Conservation (phyloP, 2,888 invertebrate genomes). For the Zaprionus bogoriensis region DNA sequence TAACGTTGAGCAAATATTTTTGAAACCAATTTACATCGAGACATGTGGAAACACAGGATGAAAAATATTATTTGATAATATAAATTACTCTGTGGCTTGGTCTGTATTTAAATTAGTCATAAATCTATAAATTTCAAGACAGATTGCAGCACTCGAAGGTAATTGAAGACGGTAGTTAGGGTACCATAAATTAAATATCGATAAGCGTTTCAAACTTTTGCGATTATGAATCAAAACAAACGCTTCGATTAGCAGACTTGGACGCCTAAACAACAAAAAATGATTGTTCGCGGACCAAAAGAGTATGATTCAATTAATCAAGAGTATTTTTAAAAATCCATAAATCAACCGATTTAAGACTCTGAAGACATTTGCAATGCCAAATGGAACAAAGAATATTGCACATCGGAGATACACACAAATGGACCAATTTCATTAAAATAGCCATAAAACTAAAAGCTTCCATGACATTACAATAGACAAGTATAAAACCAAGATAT, state of each 20-base stretch:
- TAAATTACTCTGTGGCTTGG: neutral
- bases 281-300: neutral
- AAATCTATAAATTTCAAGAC: conserved; percentile 9
- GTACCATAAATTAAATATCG: conserved; percentile 3
- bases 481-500: conserved; percentile 5
- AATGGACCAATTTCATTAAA: conserved; percentile 17
- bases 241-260: neutral
- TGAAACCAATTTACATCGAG: neutral
- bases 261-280: neutral
- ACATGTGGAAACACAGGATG: neutral
- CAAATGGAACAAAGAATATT: neutral
- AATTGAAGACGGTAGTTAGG: conserved; percentile 1
- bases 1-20: neutral
- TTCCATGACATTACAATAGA: conserved; percentile 15
- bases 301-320: neutral
- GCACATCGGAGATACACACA: conserved; percentile 10
- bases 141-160: conserved; percentile 9
- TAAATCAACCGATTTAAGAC: conserved; percentile 2
- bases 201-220: conserved; percentile 6
- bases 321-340: conserved; percentile 7
- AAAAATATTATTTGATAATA: neutral
- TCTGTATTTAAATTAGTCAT: too few relatives aligned
- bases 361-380: neutral
- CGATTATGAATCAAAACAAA: neutral
- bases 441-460: conserved; percentile 32